These are phyloP conservation scores for Parasteatoda lunata DNA, from an alignment of 2,888 invertebrate genomes.

Conservation along the genomic window DNA sequence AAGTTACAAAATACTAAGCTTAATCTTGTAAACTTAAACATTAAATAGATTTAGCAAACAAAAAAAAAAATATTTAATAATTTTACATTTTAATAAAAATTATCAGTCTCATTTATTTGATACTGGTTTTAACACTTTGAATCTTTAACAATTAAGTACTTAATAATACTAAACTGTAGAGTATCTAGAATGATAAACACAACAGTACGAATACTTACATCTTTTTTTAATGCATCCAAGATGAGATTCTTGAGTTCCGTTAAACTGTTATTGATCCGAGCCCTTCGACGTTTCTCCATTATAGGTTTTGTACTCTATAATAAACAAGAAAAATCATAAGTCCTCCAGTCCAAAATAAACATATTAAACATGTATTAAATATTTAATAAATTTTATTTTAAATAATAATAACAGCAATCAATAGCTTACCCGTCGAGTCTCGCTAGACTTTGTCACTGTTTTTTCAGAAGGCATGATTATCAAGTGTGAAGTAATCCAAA, in stretches of 20 bases:
- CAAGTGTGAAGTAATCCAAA: constrained; percentile 3
- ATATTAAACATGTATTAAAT: background rate
- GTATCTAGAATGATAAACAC: background rate
- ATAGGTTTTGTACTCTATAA: constrained; percentile 69
- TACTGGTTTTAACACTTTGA: too few relatives aligned
- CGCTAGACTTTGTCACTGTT: constrained; percentile 59
- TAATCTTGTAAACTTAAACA: too few relatives aligned
- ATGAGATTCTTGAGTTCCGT: constrained; percentile 69
- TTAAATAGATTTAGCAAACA: too few relatives aligned
- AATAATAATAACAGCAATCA: background rate
- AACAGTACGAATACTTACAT: constrained; percentile 56
- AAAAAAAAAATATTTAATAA: too few relatives aligned
- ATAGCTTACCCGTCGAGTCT: constrained; percentile 65
- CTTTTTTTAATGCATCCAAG: constrained; percentile 69
- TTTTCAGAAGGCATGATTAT: constrained; percentile 65
- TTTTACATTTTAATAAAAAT: too few relatives aligned
- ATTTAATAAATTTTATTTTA: background rate
- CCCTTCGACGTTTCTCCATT: constrained; percentile 69
- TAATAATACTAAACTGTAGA: too few relatives aligned
- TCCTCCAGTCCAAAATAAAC: background rate
- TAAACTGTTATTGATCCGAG: constrained; percentile 69
- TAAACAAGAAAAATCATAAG: constrained; percentile 33
- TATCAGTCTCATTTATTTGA: too few relatives aligned
- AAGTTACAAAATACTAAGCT: too few relatives aligned
- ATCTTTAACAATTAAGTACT: too few relatives aligned